Evolutionary conservation across 2,113 vertebrate species (phyloP), one percentile per base, ranked within the genome.

Genomic region (Phalacrocorax brasilianus): DNA sequence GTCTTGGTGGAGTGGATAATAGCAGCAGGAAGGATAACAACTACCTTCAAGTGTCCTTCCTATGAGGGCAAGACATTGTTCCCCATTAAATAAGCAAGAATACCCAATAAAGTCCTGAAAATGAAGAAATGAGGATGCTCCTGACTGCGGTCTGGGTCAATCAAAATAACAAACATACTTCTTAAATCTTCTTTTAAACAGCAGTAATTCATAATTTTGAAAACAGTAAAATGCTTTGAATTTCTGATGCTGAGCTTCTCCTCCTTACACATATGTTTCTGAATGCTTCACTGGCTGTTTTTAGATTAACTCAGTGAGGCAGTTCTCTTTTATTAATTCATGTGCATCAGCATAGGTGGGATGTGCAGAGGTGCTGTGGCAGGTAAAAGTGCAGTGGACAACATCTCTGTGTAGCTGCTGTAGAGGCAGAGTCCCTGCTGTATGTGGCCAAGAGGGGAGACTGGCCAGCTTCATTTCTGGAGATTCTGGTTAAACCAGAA

Each of bases 191-290:
- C 66, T 59, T 22, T 35, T 19, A 47, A 83, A 63, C 28, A 55
- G 12, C 19, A 59, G 4, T 50, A 67, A 82, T 72, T 59, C 6
- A 45, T 38, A 35, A 44, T 66, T 91, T 70, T 66, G 33, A 63
- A 70, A 81, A 44, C 2, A 13, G 3, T 65, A 84, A 85, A 21
- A 4, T 4, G 2, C 13, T 56, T 50, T 27, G 19, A 49, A 12
- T 44, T 88, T 32, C 74, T 73, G 18, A 80, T 52, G 21, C 33
- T 65, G 12, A 84, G 3, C 5, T 5, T 58, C 32, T 86, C 11
- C 12, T 24, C 16, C 13, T 61, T 56, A 19, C 0, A 1, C 5
- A 4, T n/a, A 3, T 5, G 3, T 26, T 92, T 66, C n/a, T 30
- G 9, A 58, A 52, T 38, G 52, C 3, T 32, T 63, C 16, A 24